Percentiles rank a stretch among this genome's conserved stretches.
phyloP scores from a whole-genome alignment of 2,888 invertebrate species.

The Polydrusus pterygomalis region DNA sequence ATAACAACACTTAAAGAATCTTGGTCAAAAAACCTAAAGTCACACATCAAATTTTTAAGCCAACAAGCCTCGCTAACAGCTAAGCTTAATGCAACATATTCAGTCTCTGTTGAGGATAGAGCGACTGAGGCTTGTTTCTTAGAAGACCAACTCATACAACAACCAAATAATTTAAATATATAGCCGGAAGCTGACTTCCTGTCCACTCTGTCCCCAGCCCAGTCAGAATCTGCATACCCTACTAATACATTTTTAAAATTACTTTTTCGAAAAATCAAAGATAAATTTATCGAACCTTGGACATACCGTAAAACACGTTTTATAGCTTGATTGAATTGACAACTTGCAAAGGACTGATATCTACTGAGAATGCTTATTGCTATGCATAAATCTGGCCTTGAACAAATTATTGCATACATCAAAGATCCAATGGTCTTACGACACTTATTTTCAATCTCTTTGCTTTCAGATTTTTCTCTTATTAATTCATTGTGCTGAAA shows the following conservation, averaged over 20 bases:
- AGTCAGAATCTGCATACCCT: constrained; percentile 39
- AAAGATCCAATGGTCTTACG: too few species aligned
- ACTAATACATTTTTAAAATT: constrained; percentile 22
- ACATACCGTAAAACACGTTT: constrained; percentile 53
- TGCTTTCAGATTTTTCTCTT: too few species aligned
- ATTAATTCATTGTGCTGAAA: too few species aligned
- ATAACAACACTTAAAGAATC: constrained; percentile 37
- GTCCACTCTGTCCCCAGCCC: constrained; percentile 26
- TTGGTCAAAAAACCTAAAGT: constrained; percentile 47
- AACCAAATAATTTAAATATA: constrained; percentile 58
- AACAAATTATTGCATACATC: too few species aligned
- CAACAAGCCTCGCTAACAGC: constrained; percentile 60
- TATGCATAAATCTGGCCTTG: constrained; percentile 53
- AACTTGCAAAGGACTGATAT: constrained; percentile 52
- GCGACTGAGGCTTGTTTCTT: constrained; percentile 62
- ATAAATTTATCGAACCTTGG: constrained; percentile 39
- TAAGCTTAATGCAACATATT: constrained; percentile 57
- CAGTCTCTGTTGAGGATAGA: constrained; percentile 59
- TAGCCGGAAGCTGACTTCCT: constrained; percentile 57
- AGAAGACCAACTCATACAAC: constrained; percentile 60
- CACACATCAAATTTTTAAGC: constrained; percentile 57
- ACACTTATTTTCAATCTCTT: too few species aligned
- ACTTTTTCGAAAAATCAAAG: constrained; percentile 39
- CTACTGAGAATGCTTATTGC: constrained; percentile 53
- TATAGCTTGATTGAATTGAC: constrained; percentile 48